Base-by-base conservation (phyloP, 1,140 invertebrate species). In the Heterodera carotae region DNA sequence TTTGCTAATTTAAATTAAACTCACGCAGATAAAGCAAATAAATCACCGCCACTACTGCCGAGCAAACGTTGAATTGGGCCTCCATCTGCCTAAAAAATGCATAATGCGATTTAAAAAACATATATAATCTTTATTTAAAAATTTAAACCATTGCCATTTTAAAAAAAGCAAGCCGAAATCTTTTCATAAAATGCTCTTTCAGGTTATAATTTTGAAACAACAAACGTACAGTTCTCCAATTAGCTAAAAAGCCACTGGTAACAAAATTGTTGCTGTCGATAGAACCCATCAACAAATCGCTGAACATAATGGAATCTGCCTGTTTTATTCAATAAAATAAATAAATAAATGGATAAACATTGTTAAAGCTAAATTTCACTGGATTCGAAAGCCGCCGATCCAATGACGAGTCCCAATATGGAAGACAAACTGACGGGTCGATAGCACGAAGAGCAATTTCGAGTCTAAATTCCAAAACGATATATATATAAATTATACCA, bases 391-490 rank as follows among this genome's bases (percentile, higher is more conserved):
- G 62, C 12, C 18, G 53, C 2, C 39, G n/a, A 27, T 77, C 72
- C 22, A 77, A 59, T 7, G 73, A 39, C 29, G 77, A 79, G 48
- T 79, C 79, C 79, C 79, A 80, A 69, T 81, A 82, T 12, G 81
- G 81, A n/a, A 82, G 64, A 10, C 82, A 56, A 12, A 82, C 27
- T 6, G 73, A 67, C 33, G 81, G 81, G 39, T 43, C 39, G 39
- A 43, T 12, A 43, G 39, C 39, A 43, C 81, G 82, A 22, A 82
- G 29, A 31, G 81, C 81, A 36, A 82, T 78, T 68, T 82, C 81
- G 15, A 69, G 67, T 72, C 85, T 80, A 56, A 36, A 5, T 70
- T n/a, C 27, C 31, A 69, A 70, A 69, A 69, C 7, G 22, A 12
- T 7, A 75, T 33, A 48, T 71, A 43, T 8, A 43, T 43, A 43